Evolutionary conservation across 2,113 vertebrate species (phyloP).

Genomic region (Platycercus adscitus): DNA sequence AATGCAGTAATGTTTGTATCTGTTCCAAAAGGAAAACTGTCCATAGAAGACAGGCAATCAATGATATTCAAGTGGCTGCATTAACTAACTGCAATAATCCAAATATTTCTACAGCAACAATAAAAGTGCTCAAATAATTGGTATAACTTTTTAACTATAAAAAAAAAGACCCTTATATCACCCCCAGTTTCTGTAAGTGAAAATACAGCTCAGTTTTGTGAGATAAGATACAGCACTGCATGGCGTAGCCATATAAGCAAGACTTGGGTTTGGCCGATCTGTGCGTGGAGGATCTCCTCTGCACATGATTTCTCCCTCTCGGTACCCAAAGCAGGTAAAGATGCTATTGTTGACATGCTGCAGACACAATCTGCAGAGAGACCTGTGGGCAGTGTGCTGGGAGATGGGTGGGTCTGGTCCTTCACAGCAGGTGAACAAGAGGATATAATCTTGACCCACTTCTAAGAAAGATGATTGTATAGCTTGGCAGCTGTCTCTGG

Average conservation of each 20-base stretch:
- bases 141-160: not conserved
- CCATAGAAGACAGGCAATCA: not conserved
- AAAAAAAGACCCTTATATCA: not conserved
- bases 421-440: not conserved
- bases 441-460: not conserved
- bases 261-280: not conserved
- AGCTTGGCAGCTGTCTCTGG: not conserved
- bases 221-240: not conserved
- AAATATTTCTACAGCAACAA: not conserved
- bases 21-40: not conserved
- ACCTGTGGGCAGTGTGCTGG: not conserved
- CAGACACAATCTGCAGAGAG: not conserved
- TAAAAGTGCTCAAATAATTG: not conserved
- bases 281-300: not conserved
- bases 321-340: not conserved
- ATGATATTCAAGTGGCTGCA: not conserved
- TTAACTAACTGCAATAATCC: not conserved
- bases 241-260: not conserved
- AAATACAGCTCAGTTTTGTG: not conserved
- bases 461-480: not conserved
- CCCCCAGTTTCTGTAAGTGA: not conserved
- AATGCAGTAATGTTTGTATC: not conserved
- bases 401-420: not conserved
- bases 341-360: fast-evolving
- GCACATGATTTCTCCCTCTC: not conserved